phyloP scores from a whole-genome alignment of 2,888 invertebrate genomes.

The Drosophila bunnanda region DNA sequence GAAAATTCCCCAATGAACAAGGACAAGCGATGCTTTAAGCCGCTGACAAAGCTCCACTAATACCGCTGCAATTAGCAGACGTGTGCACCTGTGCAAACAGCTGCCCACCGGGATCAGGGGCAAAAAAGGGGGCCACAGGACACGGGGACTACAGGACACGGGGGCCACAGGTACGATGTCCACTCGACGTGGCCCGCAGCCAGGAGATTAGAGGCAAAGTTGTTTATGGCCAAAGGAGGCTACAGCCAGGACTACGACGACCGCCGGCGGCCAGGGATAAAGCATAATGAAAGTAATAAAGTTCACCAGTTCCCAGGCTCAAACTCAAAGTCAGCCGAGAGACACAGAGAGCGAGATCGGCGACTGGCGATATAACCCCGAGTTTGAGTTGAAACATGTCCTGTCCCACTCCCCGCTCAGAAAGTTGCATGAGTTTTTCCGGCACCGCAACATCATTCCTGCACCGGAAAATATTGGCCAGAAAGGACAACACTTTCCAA shows the following conservation, averaged over 20 bases:
- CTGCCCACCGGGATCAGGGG: conserved; percentile 13
- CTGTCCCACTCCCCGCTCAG: neutral
- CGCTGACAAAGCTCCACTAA: conserved; percentile 77
- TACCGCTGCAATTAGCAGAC: conserved; percentile 76
- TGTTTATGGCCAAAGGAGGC: conserved; percentile 67
- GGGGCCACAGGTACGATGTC: conserved; percentile 22
- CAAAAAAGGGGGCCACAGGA: neutral
- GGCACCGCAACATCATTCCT: conserved; percentile 28
- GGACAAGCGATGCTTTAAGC: conserved; percentile 55
- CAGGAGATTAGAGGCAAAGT: conserved; percentile 72
- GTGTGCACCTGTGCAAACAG: conserved; percentile 67
- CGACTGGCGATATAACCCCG: conserved; percentile 72
- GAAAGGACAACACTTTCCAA: conserved; percentile 32
- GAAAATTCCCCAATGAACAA: neutral
- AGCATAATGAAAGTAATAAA: conserved; percentile 80
- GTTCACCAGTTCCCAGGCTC: conserved; percentile 52
- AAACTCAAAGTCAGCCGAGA: conserved; percentile 1
- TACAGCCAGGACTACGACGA: conserved; percentile 12
- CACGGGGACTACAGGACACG: neutral
- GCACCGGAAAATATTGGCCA: conserved; percentile 34
- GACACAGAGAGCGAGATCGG: conserved; percentile 28
- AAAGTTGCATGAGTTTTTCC: conserved; percentile 53
- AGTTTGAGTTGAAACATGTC: neutral
- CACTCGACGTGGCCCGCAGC: conserved; percentile 52
- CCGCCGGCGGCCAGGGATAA: conserved; percentile 49